Evolutionary conservation across 1,140 invertebrate genomes (phyloP), one percentile per base, ranked within the genome.

Genomic region (Brachionus sp.): DNA sequence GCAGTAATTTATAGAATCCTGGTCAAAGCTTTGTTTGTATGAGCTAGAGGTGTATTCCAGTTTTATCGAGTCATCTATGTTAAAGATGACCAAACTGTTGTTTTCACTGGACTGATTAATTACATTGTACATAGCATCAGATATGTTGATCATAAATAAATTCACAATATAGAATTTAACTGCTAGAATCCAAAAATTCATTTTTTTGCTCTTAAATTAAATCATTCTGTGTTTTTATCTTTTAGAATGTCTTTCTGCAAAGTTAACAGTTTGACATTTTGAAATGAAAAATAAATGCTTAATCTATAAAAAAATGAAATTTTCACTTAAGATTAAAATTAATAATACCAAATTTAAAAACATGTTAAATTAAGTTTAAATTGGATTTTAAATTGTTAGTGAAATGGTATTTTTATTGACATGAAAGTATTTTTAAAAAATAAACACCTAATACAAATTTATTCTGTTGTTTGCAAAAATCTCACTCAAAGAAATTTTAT

Each of bases 21-120:
- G 77, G 23, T 80, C 77, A 29, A 80, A 80, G 37, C 33, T 80
- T 80, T 80, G 77, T 16, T 80, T 66, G 57, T 62, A 80, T 19
- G 77, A 80, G 35, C 50, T 80, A 13, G 77, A 80, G 10, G 19
- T 33, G 57, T 80, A 42, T 80, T 80, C 77, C n/a, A 80, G 23
- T 62, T 39, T 39, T 80, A 25, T 23, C 2, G 77, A 62, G 39
- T 80, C 77, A 10, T 80, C 77, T 2, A 80, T 66, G 5, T 80
- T 80, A 37, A 80, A 80, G n/a, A 80, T n/a, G 35, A 80, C 25
- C 39, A 75, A 44, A 44, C 44, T 13, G 23, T 33, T 75, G 4
- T 5, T 33, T 35, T 66, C 64, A 66, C 64, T 37, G 25, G 64
- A 6, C 29, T 66, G 13, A 33, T 66, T 16, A 66, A 66, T 66